These are phyloP conservation scores for Poecile montanus DNA, from an alignment of 2,797 vertebrate genomes.

Conservation along the genomic window DNA sequence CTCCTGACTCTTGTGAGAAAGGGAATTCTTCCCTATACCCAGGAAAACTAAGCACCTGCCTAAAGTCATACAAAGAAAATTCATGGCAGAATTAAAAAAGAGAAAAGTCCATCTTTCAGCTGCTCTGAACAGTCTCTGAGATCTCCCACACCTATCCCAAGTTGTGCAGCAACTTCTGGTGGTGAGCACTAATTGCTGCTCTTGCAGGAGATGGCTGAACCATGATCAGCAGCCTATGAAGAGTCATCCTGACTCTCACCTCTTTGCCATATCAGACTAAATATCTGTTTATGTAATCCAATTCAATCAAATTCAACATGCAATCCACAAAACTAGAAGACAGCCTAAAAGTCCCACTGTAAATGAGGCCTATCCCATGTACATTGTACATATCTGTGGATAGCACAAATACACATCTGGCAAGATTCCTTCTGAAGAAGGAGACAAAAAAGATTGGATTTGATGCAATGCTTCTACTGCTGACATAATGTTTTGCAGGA, in stretches of 20 bases:
- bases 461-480: constrained; percentile 24
- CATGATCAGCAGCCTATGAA: background rate
- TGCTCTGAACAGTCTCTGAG: background rate
- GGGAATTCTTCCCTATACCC: background rate
- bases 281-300: background rate
- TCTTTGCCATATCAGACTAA: background rate
- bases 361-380: background rate
- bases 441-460: background rate
- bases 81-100: background rate
- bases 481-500: constrained; percentile 33
- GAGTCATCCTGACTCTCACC: background rate
- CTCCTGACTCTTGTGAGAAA: background rate
- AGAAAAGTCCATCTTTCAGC: background rate
- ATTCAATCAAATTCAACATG: background rate
- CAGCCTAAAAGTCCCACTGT: background rate
- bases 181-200: background rate
- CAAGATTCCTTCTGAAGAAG: constrained; percentile 40
- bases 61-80: background rate
- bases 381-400: background rate
- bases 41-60: background rate
- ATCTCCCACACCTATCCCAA: background rate
- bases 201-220: background rate
- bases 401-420: background rate
- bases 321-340: background rate
- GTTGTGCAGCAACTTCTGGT: background rate